Percentiles rank a stretch among this genome's conserved stretches.
These are phyloP conservation scores for Motacilla tschutschensis DNA, from an alignment of 2,113 vertebrate genomes.

Conservation along the genomic window DNA sequence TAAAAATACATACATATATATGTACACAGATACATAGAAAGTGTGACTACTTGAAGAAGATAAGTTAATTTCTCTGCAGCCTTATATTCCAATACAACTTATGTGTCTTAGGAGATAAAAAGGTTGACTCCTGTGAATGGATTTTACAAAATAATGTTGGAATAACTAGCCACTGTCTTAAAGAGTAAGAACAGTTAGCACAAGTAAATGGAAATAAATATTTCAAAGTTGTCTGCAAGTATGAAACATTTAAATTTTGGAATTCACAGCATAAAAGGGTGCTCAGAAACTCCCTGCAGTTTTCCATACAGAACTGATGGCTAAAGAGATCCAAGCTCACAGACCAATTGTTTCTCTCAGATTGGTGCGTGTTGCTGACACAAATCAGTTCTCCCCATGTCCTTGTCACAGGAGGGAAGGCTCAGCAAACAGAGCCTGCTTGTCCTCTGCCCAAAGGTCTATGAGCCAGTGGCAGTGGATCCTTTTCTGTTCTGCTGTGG, in stretches of 20 bases:
- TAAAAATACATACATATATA: neutral
- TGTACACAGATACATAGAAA: neutral
- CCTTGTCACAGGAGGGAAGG: neutral
- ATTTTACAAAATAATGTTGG: neutral
- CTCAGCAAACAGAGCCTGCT: neutral
- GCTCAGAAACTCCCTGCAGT: neutral
- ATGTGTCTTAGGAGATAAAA: neutral
- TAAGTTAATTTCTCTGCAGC: neutral
- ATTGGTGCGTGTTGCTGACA: neutral
- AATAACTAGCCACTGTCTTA: neutral
- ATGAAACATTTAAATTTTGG: neutral
- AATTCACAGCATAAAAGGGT: neutral
- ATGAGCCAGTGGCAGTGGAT: neutral
- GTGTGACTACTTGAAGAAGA: neutral
- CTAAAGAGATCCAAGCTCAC: neutral
- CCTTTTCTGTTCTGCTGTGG: neutral
- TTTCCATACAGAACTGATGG: neutral
- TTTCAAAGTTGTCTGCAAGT: neutral
- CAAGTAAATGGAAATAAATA: neutral
- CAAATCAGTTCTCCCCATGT: neutral
- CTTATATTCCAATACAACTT: neutral
- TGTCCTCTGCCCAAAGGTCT: neutral
- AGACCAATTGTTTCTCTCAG: neutral
- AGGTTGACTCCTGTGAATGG: neutral
- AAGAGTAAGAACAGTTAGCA: neutral